phyloP scores from a whole-genome alignment of 2,113 vertebrate genomes.

The Callocephalon fimbriatum region DNA sequence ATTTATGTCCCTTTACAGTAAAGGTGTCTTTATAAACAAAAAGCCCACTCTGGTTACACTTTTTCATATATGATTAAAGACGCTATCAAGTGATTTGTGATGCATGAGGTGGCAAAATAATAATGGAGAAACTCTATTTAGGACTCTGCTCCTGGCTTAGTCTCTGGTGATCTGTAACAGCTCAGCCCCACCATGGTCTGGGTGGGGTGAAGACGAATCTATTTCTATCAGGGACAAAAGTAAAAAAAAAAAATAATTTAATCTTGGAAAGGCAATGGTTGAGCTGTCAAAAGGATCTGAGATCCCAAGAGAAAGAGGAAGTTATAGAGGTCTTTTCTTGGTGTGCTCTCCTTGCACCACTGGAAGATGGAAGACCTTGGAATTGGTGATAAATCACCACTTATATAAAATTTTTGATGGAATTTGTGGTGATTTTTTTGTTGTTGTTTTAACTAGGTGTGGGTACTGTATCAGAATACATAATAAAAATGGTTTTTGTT shows the following conservation, averaged over 20 bases:
- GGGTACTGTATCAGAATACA: neutral
- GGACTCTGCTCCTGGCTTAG: neutral
- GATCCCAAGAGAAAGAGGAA: neutral
- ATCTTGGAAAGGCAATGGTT: neutral
- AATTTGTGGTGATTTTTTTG: neutral
- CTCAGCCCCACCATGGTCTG: neutral
- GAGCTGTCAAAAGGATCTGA: neutral
- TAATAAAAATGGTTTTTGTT: neutral
- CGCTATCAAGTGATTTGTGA: neutral
- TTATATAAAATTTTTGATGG: neutral
- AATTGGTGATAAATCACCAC: neutral
- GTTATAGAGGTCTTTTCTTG: neutral
- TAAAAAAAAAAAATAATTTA: neutral
- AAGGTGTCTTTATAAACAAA: neutral
- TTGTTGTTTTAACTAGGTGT: neutral
- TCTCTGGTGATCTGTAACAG: neutral
- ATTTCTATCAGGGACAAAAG: neutral
- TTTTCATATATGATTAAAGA: neutral
- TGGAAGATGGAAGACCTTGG: neutral
- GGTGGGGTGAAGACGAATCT: fast-evolving
- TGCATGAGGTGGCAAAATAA: neutral
- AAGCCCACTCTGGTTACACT: neutral
- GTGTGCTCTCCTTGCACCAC: fast-evolving
- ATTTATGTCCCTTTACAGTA: neutral
- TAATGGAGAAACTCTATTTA: neutral